Base-by-base conservation (phyloP, 2,888 invertebrate genomes). In the Drosophila quinaria region DNA sequence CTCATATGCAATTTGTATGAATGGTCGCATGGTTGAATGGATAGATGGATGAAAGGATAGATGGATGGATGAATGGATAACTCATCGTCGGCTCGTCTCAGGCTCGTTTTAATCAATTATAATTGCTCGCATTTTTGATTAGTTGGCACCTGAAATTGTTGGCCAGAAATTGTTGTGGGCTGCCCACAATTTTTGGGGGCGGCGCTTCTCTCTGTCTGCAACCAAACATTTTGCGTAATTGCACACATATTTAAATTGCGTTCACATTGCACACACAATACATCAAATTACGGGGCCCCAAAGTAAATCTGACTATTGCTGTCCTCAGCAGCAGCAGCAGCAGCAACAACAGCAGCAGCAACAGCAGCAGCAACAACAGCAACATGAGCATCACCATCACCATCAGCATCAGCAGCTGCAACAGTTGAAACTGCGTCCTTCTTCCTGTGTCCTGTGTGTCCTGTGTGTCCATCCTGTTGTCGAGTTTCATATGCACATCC, bases 51-150 rank as follows among this genome's bases (percentile, higher is more conserved):
- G 49, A 17, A 49, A n/a, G 15, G 10, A 37, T 49, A 17, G 31
- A 4, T 49, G 44, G 33, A 29, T 42, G 6, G 13, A 13, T 33
- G 13, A 19, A 22, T 19, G 50, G 13, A 15, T 29, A 25, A 44
- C 51, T n/a, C 42, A 60, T 44, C 60, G 33, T 44, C 52, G 33
- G 13, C 55, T 46, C 54, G 52, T 46, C 49, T 67, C 63, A 17
- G 68, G 62, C 70, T 78, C 81, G 84, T 81, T 83, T 83, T 83
- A 83, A 83, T 83, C 89, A 83, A 89, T 83, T 83, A 89, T 83
- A 83, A 83, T 83, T 83, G 84, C 89, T 87, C 65, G 79, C 68
- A 89, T 83, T 89, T 83, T 83, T 87, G 89, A 83, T 83, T 89
- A 83, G 89, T 89, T 88, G 74, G 84, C 83, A 83, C 83, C 87